A percentile compares a stretch with the other conserved stretches of the same genome.
Conservation (phyloP, 2,888 invertebrate species). For the Tanypteryx hageni region DNA sequence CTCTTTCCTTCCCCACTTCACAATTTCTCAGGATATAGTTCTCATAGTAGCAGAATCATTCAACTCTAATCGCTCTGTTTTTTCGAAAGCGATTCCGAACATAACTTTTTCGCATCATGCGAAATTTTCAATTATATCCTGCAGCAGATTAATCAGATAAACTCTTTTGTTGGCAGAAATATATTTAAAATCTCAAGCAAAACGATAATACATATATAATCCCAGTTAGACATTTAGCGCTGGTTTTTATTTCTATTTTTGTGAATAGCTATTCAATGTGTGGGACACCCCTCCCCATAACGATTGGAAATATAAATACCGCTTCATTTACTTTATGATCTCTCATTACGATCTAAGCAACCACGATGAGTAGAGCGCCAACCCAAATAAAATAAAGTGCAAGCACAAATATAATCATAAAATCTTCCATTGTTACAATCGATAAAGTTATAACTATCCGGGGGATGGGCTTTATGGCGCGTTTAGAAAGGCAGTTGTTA, state of each 20-base stretch:
- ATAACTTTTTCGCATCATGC: neutral
- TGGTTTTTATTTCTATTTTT: neutral
- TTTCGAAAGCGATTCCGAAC: neutral
- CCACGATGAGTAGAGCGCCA: too few relatives aligned
- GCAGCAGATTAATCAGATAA: too few relatives aligned
- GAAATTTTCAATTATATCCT: neutral
- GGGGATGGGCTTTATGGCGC: too few relatives aligned
- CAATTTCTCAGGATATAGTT: neutral
- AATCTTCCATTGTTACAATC: too few relatives aligned
- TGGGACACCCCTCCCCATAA: neutral
- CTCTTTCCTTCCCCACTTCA: neutral
- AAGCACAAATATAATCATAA: too few relatives aligned
- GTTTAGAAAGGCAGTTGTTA: too few relatives aligned
- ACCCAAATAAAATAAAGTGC: too few relatives aligned
- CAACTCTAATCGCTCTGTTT: neutral
- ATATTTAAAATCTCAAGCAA: too few relatives aligned
- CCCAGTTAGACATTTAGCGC: too few relatives aligned
- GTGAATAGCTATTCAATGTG: neutral
- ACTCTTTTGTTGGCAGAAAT: too few relatives aligned
- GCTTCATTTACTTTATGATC: neutral
- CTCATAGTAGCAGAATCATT: neutral
- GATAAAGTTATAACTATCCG: too few relatives aligned
- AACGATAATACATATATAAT: too few relatives aligned
- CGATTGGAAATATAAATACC: neutral
- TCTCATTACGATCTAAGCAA: neutral